Base-by-base conservation (phyloP, 2,888 invertebrate species). In the Caenorhabditis sp. region DNA sequence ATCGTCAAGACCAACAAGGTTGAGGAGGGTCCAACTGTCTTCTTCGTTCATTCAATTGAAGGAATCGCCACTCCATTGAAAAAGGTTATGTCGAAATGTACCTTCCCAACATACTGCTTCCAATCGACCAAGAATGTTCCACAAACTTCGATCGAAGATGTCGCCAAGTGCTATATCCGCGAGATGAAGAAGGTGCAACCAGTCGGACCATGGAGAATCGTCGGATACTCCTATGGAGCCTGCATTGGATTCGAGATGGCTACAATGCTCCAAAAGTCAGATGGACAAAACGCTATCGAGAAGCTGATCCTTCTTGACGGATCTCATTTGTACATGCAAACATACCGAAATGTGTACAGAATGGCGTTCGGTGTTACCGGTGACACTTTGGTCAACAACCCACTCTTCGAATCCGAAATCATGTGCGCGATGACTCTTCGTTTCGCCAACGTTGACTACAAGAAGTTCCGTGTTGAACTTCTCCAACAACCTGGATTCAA, bases 181-280 rank as follows among this genome's bases (percentile, higher is more conserved):
- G 91, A 93, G 89, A 91, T 96, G 85, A 92, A 92, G 87, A 91
- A 91, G 63, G 90, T 93, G 58, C 94, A 95, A 89, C 91, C 92
- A 10, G 89, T 90, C 69, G 94, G 95, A 75, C 95, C 96, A 2
- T 96, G 94, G 90, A 92, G 92, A 61, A 90, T 99, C 77, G 92
- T 93, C 56, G 97, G 97, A 1, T 97, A 99, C 90, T 97, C 97
- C 0, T 97, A 94, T 89, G 97, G 99, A 75, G 94, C 95, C 53
- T 92, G 93, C 83, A 93, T 97, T 43, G 95, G 95, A 21, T 94
- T 95, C 88, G 97, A 97, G 90, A 96, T 97, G 92, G 94, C 94
- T 27, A 90, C 93, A 38, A 93, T 93, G 88, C 90, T 97, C 64
- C 93, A 95, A 88, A 77, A 68, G 65, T 90, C 71, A 7, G 85